Percentiles rank a stretch among this genome's conserved stretches.
Evolutionary conservation across 2,797 vertebrate genomes (phyloP).

Genomic region (Podarcis lilfordi): DNA sequence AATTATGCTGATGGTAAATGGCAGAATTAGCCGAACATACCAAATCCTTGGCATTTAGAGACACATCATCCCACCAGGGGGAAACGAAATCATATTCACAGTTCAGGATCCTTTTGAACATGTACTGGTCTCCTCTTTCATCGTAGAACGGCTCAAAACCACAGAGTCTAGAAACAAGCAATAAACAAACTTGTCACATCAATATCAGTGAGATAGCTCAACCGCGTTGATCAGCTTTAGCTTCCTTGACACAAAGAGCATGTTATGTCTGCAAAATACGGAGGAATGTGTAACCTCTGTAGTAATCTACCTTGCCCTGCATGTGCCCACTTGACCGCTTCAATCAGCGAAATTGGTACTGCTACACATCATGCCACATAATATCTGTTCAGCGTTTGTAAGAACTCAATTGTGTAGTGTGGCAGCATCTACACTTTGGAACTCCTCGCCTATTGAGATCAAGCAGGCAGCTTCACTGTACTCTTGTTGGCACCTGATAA

Average conservation of each 20-base stretch:
- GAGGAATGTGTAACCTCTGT: neutral
- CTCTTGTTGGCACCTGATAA: no score
- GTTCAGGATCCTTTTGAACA: constrained; percentile 90
- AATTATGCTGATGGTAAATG: neutral
- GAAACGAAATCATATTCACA: constrained; percentile 93
- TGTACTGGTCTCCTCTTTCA: constrained; percentile 88
- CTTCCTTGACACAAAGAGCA: neutral
- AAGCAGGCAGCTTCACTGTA: no score
- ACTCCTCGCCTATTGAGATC: no score
- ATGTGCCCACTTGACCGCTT: no score
- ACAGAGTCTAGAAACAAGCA: constrained; percentile 80
- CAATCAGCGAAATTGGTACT: no score
- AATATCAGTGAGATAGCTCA: neutral
- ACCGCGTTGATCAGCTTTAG: neutral
- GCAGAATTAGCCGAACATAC: constrained; percentile 74
- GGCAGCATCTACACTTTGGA: no score
- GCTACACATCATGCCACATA: no score
- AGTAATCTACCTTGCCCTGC: neutral
- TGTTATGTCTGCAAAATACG: neutral
- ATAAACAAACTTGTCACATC: constrained; percentile 36
- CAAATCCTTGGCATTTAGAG: constrained; percentile 90
- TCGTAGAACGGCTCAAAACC: constrained; percentile 92
- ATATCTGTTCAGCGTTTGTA: no score
- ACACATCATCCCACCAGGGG: constrained; percentile 93
- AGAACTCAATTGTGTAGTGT: no score